phyloP scores from a whole-genome alignment of 1,140 invertebrate genomes.

The Drosophila pandora region DNA sequence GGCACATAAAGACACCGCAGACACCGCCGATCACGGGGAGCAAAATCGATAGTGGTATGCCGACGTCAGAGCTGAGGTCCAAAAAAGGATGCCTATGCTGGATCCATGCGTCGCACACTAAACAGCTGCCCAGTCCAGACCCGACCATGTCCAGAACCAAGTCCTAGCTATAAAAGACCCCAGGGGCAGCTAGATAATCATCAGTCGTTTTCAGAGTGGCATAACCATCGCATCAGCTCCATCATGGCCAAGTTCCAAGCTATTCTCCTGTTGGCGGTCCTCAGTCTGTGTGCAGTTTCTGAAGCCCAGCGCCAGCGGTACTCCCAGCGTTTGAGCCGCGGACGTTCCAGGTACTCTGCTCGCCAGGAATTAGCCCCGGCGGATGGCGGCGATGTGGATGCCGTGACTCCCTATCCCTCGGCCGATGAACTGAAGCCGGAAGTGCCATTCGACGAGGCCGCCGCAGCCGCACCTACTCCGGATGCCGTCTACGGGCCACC shows the following conservation, averaged over 20 bases:
- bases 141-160: slow-evolving; percentile 1
- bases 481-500: slow-evolving; percentile 78
- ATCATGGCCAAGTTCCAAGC: slow-evolving; percentile 68
- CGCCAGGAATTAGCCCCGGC: slow-evolving; percentile 68
- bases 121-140: slow-evolving; percentile 40
- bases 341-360: slow-evolving; percentile 65
- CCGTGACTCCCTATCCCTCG: slow-evolving; percentile 75
- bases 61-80: slow-evolving; percentile 65
- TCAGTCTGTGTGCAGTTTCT: slow-evolving; percentile 42
- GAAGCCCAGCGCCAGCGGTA: slow-evolving; percentile 59
- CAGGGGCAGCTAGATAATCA: slow-evolving; percentile 28
- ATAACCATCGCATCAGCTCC: slow-evolving; percentile 9
- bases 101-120: slow-evolving; percentile 64
- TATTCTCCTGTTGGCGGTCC: slow-evolving; percentile 37
- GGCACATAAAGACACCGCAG: slow-evolving; percentile 66
- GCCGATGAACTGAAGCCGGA: slow-evolving; percentile 78
- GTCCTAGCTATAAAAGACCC: slow-evolving; percentile 71
- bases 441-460: slow-evolving; percentile 75
- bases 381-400: slow-evolving; percentile 57
- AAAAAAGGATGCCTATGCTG: slow-evolving; percentile 70
- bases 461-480: slow-evolving; percentile 58
- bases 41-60: slow-evolving; percentile 38
- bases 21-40: slow-evolving; percentile 38
- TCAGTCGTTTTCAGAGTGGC: slow-evolving; percentile 57
- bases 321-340: slow-evolving; percentile 56